Evolutionary conservation across 2,113 vertebrate genomes (phyloP).

Genomic region (Macquaria australasica): DNA sequence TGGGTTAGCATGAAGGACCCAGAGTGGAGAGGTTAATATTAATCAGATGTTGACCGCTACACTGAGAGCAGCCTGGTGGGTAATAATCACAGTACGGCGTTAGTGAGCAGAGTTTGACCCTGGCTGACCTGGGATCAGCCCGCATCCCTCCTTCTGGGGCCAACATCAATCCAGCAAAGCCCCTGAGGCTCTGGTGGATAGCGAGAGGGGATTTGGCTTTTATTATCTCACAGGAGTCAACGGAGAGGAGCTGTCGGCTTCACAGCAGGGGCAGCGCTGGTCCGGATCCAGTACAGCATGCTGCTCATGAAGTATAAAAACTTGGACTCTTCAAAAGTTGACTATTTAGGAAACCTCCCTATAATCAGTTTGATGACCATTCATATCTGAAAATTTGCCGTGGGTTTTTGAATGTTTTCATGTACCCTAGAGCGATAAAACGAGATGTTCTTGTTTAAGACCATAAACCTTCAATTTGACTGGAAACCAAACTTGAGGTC

Average conservation of each 20-base stretch:
- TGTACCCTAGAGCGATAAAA: not conserved
- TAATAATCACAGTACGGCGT: conserved; percentile 49
- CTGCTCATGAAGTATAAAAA: not conserved
- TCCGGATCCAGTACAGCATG: not conserved
- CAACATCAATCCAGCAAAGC: conserved; percentile 60
- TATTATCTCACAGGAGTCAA: conserved; percentile 64
- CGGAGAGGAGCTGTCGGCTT: conserved; percentile 19
- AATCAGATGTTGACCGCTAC: conserved; percentile 77
- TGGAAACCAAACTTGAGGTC: not conserved
- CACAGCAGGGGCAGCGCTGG: conserved; percentile 14
- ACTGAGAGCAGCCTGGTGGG: conserved; percentile 34
- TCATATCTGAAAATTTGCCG: not conserved
- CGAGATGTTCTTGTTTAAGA: not conserved
- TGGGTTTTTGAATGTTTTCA: not conserved
- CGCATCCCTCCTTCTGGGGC: conserved; percentile 49
- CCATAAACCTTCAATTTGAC: not conserved
- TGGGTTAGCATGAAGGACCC: not conserved
- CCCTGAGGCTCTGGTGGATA: conserved; percentile 35
- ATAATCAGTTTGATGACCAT: not conserved
- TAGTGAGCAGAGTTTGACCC: conserved; percentile 59
- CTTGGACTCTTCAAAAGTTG: not conserved
- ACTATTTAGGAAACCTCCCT: not conserved
- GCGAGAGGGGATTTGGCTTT: conserved; percentile 37
- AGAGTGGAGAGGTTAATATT: conserved; percentile 68
- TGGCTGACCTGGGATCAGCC: conserved; percentile 62